phyloP scores from a whole-genome alignment of 2,797 vertebrate genomes.

The Morus bassanus region DNA sequence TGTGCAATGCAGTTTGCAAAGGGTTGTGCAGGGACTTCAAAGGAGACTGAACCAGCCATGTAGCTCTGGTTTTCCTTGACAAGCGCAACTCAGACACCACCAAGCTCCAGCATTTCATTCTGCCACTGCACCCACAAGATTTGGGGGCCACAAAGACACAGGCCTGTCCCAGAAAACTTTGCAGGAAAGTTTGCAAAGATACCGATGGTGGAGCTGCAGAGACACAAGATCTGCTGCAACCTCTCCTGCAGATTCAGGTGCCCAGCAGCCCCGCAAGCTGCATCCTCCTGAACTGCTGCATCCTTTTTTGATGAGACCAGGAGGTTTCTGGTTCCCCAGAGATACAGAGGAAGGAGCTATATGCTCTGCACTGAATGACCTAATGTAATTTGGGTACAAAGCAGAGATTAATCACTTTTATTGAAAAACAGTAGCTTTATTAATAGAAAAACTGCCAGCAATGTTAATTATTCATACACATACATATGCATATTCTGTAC shows the following conservation, averaged over 20 bases:
- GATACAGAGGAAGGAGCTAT: neutral
- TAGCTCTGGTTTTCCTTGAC: neutral
- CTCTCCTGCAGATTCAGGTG: neutral
- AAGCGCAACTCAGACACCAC: neutral
- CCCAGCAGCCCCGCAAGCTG: neutral
- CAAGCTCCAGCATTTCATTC: neutral
- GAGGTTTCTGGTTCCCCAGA: neutral
- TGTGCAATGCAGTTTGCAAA: neutral
- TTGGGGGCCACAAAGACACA: neutral
- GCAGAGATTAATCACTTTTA: constrained; percentile 40
- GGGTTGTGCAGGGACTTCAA: neutral
- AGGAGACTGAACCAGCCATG: neutral
- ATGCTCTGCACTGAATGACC: neutral
- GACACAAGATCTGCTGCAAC: neutral
- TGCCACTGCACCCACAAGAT: neutral
- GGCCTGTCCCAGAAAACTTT: neutral
- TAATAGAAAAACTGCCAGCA: constrained; percentile 7
- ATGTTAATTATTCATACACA: neutral
- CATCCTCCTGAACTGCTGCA: neutral
- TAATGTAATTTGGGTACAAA: neutral
- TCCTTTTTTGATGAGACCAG: neutral
- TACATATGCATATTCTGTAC: neutral
- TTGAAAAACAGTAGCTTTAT: constrained; percentile 1
- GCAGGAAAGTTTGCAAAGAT: neutral
- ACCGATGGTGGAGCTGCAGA: neutral